A percentile compares a stretch with the other conserved stretches of the same genome.
phyloP scores from a whole-genome alignment of 2,888 invertebrate species.

The Aphidius colemani region DNA sequence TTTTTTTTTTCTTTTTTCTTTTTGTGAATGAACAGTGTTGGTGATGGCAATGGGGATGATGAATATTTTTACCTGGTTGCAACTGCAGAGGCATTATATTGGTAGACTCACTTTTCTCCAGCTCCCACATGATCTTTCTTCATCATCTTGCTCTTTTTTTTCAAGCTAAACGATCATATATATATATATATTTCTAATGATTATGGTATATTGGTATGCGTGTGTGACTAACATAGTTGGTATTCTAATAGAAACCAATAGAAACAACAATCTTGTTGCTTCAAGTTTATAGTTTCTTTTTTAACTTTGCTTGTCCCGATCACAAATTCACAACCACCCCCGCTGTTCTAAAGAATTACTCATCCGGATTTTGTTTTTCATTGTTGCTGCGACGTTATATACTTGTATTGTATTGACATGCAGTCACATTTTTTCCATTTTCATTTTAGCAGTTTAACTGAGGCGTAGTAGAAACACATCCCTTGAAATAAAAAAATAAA shows the following conservation, averaged over 20 bases:
- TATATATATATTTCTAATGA: slow-evolving; percentile 22
- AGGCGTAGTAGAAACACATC: too few relatives aligned
- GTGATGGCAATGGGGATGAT: too few relatives aligned
- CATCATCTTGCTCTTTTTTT: too few relatives aligned
- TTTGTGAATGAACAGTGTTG: too few relatives aligned
- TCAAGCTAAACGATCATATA: slow-evolving; percentile 19
- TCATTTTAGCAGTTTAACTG: too few relatives aligned
- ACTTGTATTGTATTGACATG: not conserved
- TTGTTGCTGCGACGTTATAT: too few relatives aligned
- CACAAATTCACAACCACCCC: slow-evolving; percentile 5
- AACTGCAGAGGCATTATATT: too few relatives aligned
- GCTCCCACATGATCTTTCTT: too few relatives aligned
- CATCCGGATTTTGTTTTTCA: slow-evolving; percentile 35
- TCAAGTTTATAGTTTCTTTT: not conserved
- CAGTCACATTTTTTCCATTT: not conserved
- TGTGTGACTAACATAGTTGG: slow-evolving; percentile 33
- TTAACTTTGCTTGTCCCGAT: not conserved
- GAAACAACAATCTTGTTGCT: not conserved
- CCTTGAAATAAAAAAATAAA: too few relatives aligned
- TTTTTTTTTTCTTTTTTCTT: too few relatives aligned
- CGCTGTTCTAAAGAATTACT: slow-evolving; percentile 31
- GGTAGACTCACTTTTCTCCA: not conserved
- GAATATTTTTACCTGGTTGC: not conserved
- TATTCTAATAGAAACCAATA: not conserved
- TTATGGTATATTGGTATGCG: slow-evolving; percentile 24